A percentile compares a stretch with the other conserved stretches of the same genome.
These are phyloP conservation scores for Orgyia antiqua DNA, from an alignment of 2,888 invertebrate genomes.

Conservation along the genomic window DNA sequence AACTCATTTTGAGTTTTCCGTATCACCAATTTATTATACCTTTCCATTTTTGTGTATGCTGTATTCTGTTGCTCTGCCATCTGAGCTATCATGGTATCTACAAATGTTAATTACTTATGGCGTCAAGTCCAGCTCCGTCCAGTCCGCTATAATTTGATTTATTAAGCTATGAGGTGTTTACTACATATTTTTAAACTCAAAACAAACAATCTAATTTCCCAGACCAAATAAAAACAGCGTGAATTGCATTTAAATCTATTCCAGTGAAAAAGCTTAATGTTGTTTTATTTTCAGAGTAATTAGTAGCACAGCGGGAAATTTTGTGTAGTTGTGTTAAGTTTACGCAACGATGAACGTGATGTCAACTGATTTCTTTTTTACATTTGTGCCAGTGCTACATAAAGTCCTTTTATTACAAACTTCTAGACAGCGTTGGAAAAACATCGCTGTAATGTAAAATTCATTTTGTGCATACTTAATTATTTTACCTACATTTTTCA, in stretches of 20 bases:
- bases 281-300: slow-evolving; percentile 35
- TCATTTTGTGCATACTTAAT: too few relatives aligned
- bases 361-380: slow-evolving; percentile 9
- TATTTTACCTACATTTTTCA: too few relatives aligned
- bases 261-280: slow-evolving; percentile 21
- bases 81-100: too few relatives aligned
- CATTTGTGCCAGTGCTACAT: not conserved
- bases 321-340: slow-evolving; percentile 14
- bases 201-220: slow-evolving; percentile 26
- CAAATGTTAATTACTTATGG: too few relatives aligned
- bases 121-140: too few relatives aligned
- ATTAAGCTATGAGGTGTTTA: too few relatives aligned
- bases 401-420: not conserved
- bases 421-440: not conserved
- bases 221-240: slow-evolving; percentile 24
- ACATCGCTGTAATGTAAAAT: too few relatives aligned
- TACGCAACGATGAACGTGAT: slow-evolving; percentile 3
- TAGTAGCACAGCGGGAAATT: slow-evolving; percentile 24
- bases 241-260: slow-evolving; percentile 26
- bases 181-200: slow-evolving; percentile 1
- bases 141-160: too few relatives aligned
- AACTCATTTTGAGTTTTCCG: too few relatives aligned
- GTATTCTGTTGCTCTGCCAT: too few relatives aligned
- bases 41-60: too few relatives aligned
- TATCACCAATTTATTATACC: too few relatives aligned